Base-by-base conservation (phyloP, 2,113 vertebrate genomes). In the Xiphophorus hellerii region DNA sequence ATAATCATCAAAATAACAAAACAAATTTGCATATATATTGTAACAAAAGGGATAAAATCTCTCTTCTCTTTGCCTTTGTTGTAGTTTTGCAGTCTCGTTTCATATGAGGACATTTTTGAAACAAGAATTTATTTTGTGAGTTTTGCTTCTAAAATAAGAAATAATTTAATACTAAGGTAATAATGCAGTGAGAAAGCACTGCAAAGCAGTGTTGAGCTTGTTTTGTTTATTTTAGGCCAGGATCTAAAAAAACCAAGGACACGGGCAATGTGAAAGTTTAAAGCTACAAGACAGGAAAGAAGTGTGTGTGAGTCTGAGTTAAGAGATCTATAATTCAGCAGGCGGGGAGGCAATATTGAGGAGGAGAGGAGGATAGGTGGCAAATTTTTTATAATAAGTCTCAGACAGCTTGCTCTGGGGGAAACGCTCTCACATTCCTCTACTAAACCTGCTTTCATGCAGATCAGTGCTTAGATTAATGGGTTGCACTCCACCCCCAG, bases 311-410 rank as follows among this genome's bases (percentile, higher is more conserved):
- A 42, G 44, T 48, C 44, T 48, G 64, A 71, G 74, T 84, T 83
- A 80, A 81, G 78, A 85, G 33, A 85, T 84, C 73, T 74, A 80
- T 85, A 87, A 92, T 82, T 87, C 75, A 71, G 33, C 77, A 60
- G 79, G 79, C 10, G 12, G 64, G 60, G 70, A 84, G 63, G 72
- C 74, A 65, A 85, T 80, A 80, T 73, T 69, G 37, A 69, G 39
- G 75, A 4, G 2, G 51, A 77, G 71, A 42, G 75, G 10, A 22
- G 66, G 64, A 30, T 78, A 85, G 86, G 76, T 87, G 74, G 74
- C 76, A 81, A 74, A 77, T 91, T 88, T 87, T 80, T 85, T 80
- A 86, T 63, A 77, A 72, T 84, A 77, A 62, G 78, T 66, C 66
- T 73, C 13, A 31, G 69, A 85, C 75, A 85, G 80, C 63, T 51